Evolutionary conservation across 2,113 vertebrate species (phyloP), one percentile per base, ranked within the genome.

Genomic region (Myotis lucifugus): DNA sequence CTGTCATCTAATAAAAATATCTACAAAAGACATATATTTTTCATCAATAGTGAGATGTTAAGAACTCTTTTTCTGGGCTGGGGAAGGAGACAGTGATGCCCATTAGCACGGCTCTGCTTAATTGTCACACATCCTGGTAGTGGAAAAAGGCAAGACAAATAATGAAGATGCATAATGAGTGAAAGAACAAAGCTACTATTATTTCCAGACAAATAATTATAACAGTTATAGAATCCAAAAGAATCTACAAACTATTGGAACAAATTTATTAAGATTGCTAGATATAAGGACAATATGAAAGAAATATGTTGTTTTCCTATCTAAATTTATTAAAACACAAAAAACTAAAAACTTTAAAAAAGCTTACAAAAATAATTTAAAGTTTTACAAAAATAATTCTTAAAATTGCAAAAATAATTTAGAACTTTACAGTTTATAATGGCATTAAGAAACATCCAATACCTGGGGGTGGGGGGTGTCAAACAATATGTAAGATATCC

Each of bases 171-270:
- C 32, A 52, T 27, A 73, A 52, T 48, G 8, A 69, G 1, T 79
- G 32, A 83, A 89, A 74, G 14, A 48, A 70, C 77, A 82, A 88
- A 25, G 4, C 27, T 72, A 59, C 48, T 78, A 34, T 74, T 40
- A 85, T 90, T 94, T 72, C 34, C 11, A 86, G 17, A 27, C 78
- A 78, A 94, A 34, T 54, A 48, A 74, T 13, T 67, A 77, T 32
- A 18, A 18, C 52, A 67, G 14, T 0, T 32, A 46, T 66, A 61
- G 19, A 91, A 42, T 48, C n/a, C 21, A 74, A 85, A 81, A 67
- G 56, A 74, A 81, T 54, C 40, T 42, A 37, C 17, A 42, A n/a
- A 69, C 67, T 73, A n/a, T 86, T 86, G 32, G 3, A 86, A 52
- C 1, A 4, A 86, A 90, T 69, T 73, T 87, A 59, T 46, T 50